phyloP scores from a whole-genome alignment of 2,888 invertebrate species.

The Yponomeuta evonymella region DNA sequence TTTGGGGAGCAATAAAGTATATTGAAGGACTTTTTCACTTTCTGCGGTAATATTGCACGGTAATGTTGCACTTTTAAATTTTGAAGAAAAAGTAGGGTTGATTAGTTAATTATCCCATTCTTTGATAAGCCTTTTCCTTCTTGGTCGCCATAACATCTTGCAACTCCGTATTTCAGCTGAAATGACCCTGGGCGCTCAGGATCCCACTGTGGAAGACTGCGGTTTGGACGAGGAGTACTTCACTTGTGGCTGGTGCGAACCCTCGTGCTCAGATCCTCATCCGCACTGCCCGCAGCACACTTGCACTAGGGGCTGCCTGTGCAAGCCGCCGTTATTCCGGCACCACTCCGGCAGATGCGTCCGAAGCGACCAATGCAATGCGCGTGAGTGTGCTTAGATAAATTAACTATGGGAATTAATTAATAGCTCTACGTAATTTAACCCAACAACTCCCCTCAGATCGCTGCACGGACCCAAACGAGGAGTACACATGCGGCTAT shows the following conservation, averaged over 20 bases:
- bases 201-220: constrained; percentile 50
- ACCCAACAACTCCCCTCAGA: constrained; percentile 29
- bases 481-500: constrained; percentile 50
- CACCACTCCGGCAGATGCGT: constrained; percentile 53
- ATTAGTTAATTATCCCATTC: too few relatives aligned
- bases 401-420: neutral
- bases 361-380: constrained; percentile 35
- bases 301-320: constrained; percentile 54
- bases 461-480: constrained; percentile 40
- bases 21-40: too few relatives aligned
- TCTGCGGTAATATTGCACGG: too few relatives aligned
- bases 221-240: constrained; percentile 49
- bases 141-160: neutral
- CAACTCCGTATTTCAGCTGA: constrained; percentile 26
- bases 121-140: neutral
- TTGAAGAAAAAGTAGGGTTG: too few relatives aligned
- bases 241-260: constrained; percentile 59
- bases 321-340: constrained; percentile 49
- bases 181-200: constrained; percentile 27
- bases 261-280: constrained; percentile 45
- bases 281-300: constrained; percentile 38
- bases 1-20: too few relatives aligned
- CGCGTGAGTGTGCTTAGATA: constrained; percentile 34
- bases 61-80: neutral
- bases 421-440: neutral